phyloP scores from a whole-genome alignment of 1,140 invertebrate species.

The Drosophila albomicans region DNA sequence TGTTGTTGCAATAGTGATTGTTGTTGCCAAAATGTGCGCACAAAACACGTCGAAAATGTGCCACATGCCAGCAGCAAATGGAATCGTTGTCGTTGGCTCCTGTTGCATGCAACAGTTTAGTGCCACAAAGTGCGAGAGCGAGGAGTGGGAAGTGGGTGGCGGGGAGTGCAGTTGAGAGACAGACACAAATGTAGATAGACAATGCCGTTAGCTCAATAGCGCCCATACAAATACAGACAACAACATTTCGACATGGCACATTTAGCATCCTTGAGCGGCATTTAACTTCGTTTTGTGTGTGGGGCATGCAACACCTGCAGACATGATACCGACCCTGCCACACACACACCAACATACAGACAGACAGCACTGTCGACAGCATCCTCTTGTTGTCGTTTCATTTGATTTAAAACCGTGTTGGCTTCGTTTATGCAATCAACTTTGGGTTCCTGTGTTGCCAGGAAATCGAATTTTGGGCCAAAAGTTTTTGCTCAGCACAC shows the following conservation, averaged over 20 bases:
- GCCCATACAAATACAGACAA: constrained; percentile 55
- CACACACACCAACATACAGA: not conserved
- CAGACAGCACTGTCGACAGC: constrained; percentile 1
- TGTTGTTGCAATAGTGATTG: constrained; percentile 19
- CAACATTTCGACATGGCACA: constrained; percentile 80
- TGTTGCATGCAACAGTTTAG: constrained; percentile 78
- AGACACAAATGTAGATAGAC: constrained; percentile 44
- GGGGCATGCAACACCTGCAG: constrained; percentile 33
- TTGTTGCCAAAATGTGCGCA: constrained; percentile 75
- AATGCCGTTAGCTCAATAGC: constrained; percentile 76
- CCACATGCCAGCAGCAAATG: constrained; percentile 76
- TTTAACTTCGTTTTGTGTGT: constrained; percentile 71
- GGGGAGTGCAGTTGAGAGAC: not conserved
- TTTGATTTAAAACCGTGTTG: constrained; percentile 63
- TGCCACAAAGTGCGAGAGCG: constrained; percentile 11
- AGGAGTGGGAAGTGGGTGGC: no score
- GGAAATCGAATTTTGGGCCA: not conserved
- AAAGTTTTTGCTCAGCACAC: not conserved
- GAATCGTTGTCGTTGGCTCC: constrained; percentile 45
- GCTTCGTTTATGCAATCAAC: constrained; percentile 68
- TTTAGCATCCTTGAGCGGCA: constrained; percentile 81
- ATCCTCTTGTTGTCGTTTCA: constrained; percentile 51
- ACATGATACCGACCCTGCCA: constrained; percentile 23
- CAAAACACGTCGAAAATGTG: constrained; percentile 83
- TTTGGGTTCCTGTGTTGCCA: constrained; percentile 26